A percentile compares a stretch with the other conserved stretches of the same genome.
Conservation (phyloP, 1,140 invertebrate species). For the Stegodyphus mimosarum region DNA sequence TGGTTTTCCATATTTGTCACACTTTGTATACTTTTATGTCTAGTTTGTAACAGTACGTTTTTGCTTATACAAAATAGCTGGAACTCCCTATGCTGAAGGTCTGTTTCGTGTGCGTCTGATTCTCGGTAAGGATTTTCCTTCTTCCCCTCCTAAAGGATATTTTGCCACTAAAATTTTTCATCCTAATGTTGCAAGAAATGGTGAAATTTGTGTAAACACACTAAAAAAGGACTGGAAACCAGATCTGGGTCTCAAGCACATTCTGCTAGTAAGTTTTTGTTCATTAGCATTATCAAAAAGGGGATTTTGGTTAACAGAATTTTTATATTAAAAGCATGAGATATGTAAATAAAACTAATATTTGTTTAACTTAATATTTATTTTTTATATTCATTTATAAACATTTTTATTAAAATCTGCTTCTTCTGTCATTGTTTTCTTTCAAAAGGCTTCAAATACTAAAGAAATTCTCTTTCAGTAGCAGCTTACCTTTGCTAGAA, state of each 20-base stretch:
- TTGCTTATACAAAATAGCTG: constrained; percentile 71
- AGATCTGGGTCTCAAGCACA: constrained; percentile 95
- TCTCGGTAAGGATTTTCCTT: constrained; percentile 92
- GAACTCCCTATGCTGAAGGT: constrained; percentile 86
- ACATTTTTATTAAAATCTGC: too few relatives aligned
- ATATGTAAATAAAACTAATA: too few relatives aligned
- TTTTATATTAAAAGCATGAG: too few relatives aligned
- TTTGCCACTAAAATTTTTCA: constrained; percentile 98
- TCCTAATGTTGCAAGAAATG: constrained; percentile 93
- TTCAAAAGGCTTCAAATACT: too few relatives aligned
- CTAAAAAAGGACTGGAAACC: constrained; percentile 97
- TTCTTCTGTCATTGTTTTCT: too few relatives aligned
- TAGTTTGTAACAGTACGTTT: too few relatives aligned
- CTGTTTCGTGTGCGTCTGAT: constrained; percentile 89
- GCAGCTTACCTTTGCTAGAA: too few relatives aligned
- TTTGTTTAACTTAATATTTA: too few relatives aligned
- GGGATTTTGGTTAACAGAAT: too few relatives aligned
- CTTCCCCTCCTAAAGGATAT: constrained; percentile 91
- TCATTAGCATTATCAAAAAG: neutral
- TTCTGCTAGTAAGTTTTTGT: constrained; percentile 80
- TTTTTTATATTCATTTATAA: too few relatives aligned
- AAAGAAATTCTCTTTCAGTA: too few relatives aligned
- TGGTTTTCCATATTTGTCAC: neutral
- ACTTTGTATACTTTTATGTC: too few relatives aligned
- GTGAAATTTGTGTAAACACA: constrained; percentile 98